A percentile compares a stretch with the other conserved stretches of the same genome.
phyloP scores from a whole-genome alignment of 2,888 invertebrate genomes.

The Clivina fossor region DNA sequence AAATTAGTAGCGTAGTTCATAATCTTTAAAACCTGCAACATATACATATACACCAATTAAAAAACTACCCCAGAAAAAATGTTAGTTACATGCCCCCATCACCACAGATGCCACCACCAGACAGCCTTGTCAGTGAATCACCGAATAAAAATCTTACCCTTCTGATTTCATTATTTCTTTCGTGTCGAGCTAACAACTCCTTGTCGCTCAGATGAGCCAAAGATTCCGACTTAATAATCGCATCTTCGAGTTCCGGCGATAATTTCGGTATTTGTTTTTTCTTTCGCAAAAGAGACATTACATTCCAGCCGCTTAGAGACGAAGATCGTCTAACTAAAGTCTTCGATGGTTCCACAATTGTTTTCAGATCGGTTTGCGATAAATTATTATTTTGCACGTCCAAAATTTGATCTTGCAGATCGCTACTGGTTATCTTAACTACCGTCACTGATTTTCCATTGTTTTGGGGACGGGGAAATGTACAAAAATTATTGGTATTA shows the following conservation, averaged over 20 bases:
- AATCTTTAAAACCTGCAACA: no score
- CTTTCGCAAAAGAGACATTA: slow-evolving; percentile 50
- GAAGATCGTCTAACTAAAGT: slow-evolving; percentile 31
- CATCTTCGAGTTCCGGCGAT: slow-evolving; percentile 55
- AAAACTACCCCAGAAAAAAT: slow-evolving; percentile 36
- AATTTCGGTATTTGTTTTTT: slow-evolving; percentile 49
- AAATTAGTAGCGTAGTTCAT: no score
- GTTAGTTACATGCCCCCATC: slow-evolving; percentile 38
- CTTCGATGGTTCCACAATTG: slow-evolving; percentile 13
- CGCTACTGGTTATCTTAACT: slow-evolving; percentile 51
- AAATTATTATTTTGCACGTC: slow-evolving; percentile 31
- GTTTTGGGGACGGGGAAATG: slow-evolving; percentile 36
- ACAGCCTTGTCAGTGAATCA: no score
- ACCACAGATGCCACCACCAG: slow-evolving; percentile 37
- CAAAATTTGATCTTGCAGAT: slow-evolving; percentile 37
- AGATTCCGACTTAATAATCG: slow-evolving; percentile 57
- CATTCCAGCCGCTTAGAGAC: slow-evolving; percentile 44
- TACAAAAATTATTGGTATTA: slow-evolving; percentile 13
- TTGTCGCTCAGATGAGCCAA: slow-evolving; percentile 56
- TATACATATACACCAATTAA: no score
- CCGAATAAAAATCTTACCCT: slow-evolving; percentile 53
- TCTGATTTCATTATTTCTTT: slow-evolving; percentile 55
- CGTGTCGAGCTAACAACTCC: slow-evolving; percentile 57
- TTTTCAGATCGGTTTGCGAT: slow-evolving; percentile 23
- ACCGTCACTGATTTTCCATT: slow-evolving; percentile 52